Evolutionary conservation across 2,113 vertebrate genomes (phyloP).

Genomic region (Bombycilla garrulus): DNA sequence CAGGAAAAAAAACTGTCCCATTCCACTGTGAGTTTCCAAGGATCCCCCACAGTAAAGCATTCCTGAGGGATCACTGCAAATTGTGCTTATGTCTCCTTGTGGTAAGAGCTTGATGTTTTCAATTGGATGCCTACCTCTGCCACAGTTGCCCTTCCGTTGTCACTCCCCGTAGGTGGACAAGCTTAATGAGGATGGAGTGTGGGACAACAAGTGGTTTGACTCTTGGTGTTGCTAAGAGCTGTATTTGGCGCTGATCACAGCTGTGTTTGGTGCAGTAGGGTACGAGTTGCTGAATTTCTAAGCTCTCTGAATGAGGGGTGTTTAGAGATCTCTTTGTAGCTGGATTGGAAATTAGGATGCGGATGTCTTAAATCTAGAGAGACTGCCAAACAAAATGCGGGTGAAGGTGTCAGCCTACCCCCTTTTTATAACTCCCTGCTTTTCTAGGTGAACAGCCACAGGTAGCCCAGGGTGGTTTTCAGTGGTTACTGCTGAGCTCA

Average conservation of each 20-base stretch:
- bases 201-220: not conserved
- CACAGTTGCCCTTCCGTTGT: not conserved
- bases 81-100: fast-evolving
- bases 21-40: not conserved
- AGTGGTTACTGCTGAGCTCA: fast-evolving
- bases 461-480: not conserved
- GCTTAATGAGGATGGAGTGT: not conserved
- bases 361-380: not conserved
- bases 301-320: not conserved
- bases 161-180: not conserved
- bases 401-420: not conserved
- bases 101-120: not conserved
- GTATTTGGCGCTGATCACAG: not conserved
- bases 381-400: not conserved
- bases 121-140: not conserved
- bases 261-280: not conserved
- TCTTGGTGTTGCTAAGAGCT: not conserved
- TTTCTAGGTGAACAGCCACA: not conserved
- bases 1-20: not conserved
- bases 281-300: not conserved
- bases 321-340: not conserved
- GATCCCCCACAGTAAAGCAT: not conserved
- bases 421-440: not conserved
- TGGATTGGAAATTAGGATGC: not conserved
- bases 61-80: fast-evolving